A percentile compares a stretch with the other conserved stretches of the same genome.
phyloP scores from a whole-genome alignment of 1,140 invertebrate species.

The Sycophila sp. region DNA sequence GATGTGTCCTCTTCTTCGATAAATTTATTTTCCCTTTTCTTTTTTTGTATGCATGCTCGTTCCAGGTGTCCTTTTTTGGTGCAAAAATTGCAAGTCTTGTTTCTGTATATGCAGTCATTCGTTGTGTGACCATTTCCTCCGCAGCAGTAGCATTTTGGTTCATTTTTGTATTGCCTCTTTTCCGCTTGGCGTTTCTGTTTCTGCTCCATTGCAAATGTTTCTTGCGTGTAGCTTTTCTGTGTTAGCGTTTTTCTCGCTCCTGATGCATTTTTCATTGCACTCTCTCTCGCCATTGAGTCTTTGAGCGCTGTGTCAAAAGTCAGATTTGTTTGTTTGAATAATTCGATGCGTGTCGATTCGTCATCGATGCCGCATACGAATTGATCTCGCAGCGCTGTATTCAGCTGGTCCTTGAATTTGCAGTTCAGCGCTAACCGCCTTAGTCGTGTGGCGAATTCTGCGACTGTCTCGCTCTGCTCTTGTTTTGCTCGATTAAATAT shows the following conservation, averaged over 20 bases:
- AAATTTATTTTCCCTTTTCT: neutral
- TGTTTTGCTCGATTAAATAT: slow-evolving; percentile 22
- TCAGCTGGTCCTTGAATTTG: neutral
- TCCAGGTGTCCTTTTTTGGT: neutral
- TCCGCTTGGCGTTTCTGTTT: neutral
- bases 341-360: neutral
- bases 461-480: slow-evolving; percentile 1
- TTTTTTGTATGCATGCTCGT: neutral
- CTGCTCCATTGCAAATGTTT: neutral
- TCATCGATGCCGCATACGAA: slow-evolving; percentile 21
- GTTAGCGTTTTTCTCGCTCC: neutral
- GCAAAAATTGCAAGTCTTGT: neutral
- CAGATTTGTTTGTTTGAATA: slow-evolving; percentile 21
- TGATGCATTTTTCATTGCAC: slow-evolving; percentile 23
- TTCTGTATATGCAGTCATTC: neutral
- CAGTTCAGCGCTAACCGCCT: slow-evolving; percentile 6
- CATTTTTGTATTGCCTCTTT: neutral
- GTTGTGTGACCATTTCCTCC: neutral
- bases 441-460: slow-evolving; percentile 18
- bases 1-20: neutral
- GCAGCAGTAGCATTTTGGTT: neutral
- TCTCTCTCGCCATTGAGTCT: slow-evolving; percentile 27
- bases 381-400: slow-evolving; percentile 12
- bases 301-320: slow-evolving; percentile 25
- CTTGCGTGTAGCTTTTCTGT: neutral